Conservation (phyloP, 64 coral and sea anemone genomes). For the Montipora foliosa region DNA sequence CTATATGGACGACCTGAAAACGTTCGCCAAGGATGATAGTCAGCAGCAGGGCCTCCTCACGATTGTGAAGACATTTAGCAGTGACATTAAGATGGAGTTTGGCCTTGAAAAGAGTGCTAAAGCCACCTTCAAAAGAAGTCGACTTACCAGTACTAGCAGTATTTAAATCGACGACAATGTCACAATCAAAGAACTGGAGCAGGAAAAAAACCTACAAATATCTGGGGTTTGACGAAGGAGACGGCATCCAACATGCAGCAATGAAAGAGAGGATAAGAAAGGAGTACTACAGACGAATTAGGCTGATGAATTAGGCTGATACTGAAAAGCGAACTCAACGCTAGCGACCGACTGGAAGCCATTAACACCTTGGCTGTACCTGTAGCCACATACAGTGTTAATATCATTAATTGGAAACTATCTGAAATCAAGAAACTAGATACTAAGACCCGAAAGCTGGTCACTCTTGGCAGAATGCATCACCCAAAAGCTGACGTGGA, state of each 20-base stretch:
- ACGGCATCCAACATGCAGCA: conserved; percentile 33
- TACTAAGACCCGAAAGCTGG: too few species aligned
- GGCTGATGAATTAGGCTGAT: not conserved
- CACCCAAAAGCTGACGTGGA: too few species aligned
- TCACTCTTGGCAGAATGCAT: too few species aligned
- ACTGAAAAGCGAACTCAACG: conserved; percentile 19
- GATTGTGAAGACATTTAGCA: not conserved
- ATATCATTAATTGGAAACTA: conserved; percentile 19
- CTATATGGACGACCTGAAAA: too few species aligned
- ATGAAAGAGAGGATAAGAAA: conserved; percentile 27
- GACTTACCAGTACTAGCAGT: not conserved
- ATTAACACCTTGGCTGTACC: conserved; percentile 21
- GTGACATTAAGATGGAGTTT: conserved; percentile 9
- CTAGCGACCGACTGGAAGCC: conserved; percentile 11
- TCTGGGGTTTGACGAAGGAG: not conserved
- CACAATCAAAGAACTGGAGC: conserved; percentile 47
- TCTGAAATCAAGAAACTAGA: too few species aligned
- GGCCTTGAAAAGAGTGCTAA: not conserved
- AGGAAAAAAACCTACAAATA: conserved; percentile 36
- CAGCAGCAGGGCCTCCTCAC: conserved; percentile 4
- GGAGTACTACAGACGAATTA: conserved; percentile 25
- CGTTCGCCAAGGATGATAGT: not conserved
- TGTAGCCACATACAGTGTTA: not conserved
- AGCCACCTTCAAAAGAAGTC: not conserved
- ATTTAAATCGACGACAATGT: not conserved